Evolutionary conservation across 2,888 invertebrate genomes (phyloP).

Genomic region (Smittia aterrima): DNA sequence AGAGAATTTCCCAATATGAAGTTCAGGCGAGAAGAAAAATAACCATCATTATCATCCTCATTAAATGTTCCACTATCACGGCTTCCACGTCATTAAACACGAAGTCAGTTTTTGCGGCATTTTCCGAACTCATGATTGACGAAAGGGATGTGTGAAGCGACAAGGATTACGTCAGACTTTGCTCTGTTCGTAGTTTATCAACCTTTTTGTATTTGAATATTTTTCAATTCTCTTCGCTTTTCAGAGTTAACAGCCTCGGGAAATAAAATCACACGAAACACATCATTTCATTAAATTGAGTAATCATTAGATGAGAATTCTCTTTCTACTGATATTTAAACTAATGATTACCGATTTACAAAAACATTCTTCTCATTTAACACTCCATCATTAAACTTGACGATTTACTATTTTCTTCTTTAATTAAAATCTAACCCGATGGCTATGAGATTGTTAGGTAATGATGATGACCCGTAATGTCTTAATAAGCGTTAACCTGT

Average conservation of each 20-base stretch:
- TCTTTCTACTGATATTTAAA: not conserved
- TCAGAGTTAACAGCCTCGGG: too few species aligned
- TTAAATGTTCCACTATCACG: constrained; percentile 41
- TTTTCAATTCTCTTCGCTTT: too few species aligned
- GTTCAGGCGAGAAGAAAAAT: constrained; percentile 14
- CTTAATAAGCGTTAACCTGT: constrained; percentile 11
- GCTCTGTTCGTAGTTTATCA: too few species aligned
- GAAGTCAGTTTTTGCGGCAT: constrained; percentile 20
- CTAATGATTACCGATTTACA: constrained; percentile 34
- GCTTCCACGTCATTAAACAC: constrained; percentile 41
- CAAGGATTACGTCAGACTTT: too few species aligned
- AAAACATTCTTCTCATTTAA: not conserved
- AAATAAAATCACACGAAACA: too few species aligned
- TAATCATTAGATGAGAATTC: constrained; percentile 31
- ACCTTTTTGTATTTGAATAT: too few species aligned
- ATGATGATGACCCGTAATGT: constrained; percentile 36
- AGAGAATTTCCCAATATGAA: not conserved
- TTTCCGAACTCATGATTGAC: constrained; percentile 1
- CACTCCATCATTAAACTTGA: not conserved
- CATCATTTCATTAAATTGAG: not conserved
- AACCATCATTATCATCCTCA: constrained; percentile 38
- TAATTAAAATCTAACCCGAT: not conserved
- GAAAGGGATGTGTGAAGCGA: not conserved
- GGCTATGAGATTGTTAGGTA: constrained; percentile 3
- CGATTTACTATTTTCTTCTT: not conserved